Evolutionary conservation across 2,113 vertebrate species (phyloP).

Genomic region (Miniopterus natalensis): DNA sequence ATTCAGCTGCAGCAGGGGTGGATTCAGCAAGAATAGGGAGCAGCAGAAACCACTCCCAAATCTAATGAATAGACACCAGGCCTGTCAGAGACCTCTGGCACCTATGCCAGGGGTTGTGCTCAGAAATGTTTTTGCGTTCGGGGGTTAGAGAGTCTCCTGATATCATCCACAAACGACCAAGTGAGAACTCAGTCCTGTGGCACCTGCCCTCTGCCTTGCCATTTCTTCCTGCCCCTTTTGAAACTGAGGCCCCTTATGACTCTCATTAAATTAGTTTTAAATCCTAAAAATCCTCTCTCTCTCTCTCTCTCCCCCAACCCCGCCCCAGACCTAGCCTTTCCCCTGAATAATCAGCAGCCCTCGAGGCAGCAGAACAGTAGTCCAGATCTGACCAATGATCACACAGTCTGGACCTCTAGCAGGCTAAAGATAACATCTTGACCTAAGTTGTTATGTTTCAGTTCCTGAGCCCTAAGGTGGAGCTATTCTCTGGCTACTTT

Average conservation of each 20-base stretch:
- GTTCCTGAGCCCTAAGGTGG: neutral
- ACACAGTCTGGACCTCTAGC: neutral
- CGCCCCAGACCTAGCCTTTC: neutral
- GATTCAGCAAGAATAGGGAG: conserved; percentile 9
- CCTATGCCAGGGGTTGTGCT: neutral
- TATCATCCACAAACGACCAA: neutral
- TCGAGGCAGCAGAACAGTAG: neutral
- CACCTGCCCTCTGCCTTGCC: neutral
- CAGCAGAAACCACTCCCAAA: conserved; percentile 18
- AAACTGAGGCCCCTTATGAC: neutral
- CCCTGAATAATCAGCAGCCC: neutral
- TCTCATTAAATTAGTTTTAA: neutral
- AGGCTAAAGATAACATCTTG: neutral
- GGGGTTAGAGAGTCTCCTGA: neutral
- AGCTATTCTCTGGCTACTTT: neutral
- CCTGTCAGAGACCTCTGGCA: conserved; percentile 42
- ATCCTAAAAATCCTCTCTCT: neutral
- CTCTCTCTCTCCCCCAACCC: neutral
- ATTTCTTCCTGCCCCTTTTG: neutral
- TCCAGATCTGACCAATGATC: neutral
- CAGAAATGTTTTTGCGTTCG: conserved; percentile 12
- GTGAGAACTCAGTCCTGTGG: conserved; percentile 13
- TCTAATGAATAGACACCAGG: neutral
- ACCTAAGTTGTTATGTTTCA: neutral
- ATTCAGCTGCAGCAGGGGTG: neutral